Percentiles rank a stretch among this genome's conserved stretches.
Evolutionary conservation across 2,113 vertebrate species (phyloP).

Genomic region (Bos taurus): DNA sequence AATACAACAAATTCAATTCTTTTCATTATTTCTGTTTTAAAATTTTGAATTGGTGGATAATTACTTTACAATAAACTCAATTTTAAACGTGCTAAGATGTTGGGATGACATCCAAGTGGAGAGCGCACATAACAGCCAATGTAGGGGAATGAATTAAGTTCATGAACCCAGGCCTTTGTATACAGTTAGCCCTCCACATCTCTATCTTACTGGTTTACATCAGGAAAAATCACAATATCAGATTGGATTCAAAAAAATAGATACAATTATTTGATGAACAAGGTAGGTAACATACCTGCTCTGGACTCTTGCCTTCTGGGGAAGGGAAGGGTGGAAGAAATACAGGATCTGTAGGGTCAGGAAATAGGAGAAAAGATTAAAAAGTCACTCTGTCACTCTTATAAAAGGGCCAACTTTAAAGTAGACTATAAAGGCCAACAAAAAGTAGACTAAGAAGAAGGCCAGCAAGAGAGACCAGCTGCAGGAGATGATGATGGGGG

Average conservation of each 20-base stretch:
- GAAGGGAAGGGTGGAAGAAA: background rate
- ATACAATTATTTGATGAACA: background rate
- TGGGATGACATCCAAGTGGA: background rate
- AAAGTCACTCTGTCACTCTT: background rate
- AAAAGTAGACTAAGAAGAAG: background rate
- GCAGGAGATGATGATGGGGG: background rate
- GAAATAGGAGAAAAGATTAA: background rate
- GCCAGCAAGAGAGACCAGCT: background rate
- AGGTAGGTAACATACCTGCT: background rate
- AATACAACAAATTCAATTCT: background rate
- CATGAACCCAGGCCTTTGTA: background rate
- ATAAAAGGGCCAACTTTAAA: background rate
- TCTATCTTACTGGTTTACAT: background rate
- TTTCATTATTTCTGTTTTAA: too few species aligned
- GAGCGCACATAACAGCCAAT: background rate
- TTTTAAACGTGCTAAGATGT: background rate
- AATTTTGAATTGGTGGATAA: too few species aligned
- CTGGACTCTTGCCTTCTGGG: background rate
- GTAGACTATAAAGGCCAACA: background rate
- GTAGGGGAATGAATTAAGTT: background rate
- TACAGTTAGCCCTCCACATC: background rate
- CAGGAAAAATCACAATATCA: background rate
- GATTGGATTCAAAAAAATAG: background rate
- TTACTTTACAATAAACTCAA: background rate
- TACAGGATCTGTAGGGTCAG: background rate